Evolutionary conservation across 2,113 vertebrate genomes (phyloP), one percentile per base, ranked within the genome.

Genomic region (Poeciliopsis prolifica): DNA sequence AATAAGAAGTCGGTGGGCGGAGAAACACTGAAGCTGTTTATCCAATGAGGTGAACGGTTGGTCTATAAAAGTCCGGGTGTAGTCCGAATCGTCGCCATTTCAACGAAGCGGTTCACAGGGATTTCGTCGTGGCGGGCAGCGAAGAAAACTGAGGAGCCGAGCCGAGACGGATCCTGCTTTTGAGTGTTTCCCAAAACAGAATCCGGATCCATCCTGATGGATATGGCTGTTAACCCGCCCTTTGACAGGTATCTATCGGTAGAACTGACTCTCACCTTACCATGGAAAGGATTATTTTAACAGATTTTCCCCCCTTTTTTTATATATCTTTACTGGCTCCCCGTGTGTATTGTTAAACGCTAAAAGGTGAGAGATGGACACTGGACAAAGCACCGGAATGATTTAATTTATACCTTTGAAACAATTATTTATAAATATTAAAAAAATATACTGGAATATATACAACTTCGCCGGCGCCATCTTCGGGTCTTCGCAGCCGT

Each of bases 161-260:
- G 69, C 82, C 76, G 85, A 83, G 78, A 88, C 83, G 91, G 88
- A 88, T 88, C 87, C 89, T 75, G 88, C 82, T 85, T 88, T 65
- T 79, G 83, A 81, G 78, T 88, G 76, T 90, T 87, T 65, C 77
- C 74, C 64, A 70, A 91, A 92, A 90, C 87, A 77, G 83, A 94
- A 94, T 95, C 93, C 92, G 93, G 93, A 94, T 93, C 93, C 93
- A 95, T 95, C 94, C 90, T 81, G 79, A 94, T 94, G 94, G 94
- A 95, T 87, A 93, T 93, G 93, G 94, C 93, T 74, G 68, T 94
- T 84, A 93, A 92, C 90, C 89, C 92, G 87, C 91, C 81, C 75
- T 81, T 93, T 92, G 92, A 95, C 93, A 95, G 94, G 94, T 95
- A 95, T 93, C 90, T 89, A 93, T 83, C 72, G 92, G 92, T 90